Evolutionary conservation across 2,797 vertebrate genomes (phyloP), one percentile per base, ranked within the genome.

Genomic region (Adrianichthys oophorus): DNA sequence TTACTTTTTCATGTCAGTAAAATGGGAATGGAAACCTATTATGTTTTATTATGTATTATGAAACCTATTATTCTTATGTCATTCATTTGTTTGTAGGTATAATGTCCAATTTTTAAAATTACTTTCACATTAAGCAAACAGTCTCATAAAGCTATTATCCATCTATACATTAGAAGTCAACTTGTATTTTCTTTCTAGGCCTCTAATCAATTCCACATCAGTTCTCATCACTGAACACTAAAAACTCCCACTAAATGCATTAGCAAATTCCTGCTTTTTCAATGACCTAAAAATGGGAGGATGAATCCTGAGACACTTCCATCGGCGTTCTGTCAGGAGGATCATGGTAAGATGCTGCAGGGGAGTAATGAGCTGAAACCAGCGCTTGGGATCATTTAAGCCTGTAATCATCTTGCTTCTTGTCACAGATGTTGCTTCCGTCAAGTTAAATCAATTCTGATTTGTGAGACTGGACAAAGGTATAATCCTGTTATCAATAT

Each of bases 181-280:
- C 14, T 18, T 17, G 29, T 52, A 19, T 44, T 51, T 32, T 32
- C 24, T 19, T 71, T 61, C 65, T 4, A 61, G 18, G 7, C 32
- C 21, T 57, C 48, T 64, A 41, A 67, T 73, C 52, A 65, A 55
- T 44, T 73, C 55, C 68, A 59, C 26, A 65, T 71, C 55, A 48
- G 24, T 17, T 23, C 32, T 53, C 45, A 44, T 42, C 4, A 18
- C 17, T 59, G 10, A 37, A 37, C 32, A 37, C 32, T 55, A 68
- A 62, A 59, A 61, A 64, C 73, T 29, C 56, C 65, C 13, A 49
- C 46, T 17, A 68, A 74, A 57, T 56, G 6, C 73, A 60, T 48
- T 46, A 52, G 26, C 21, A 54, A 1, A 48, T 62, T 43, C 53
- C 45, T 3, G 3, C 13, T 37, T 37, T 32, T 32, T 12, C 32